phyloP scores from a whole-genome alignment of 2,113 vertebrate genomes.

The Urocynchramus pylzowi region DNA sequence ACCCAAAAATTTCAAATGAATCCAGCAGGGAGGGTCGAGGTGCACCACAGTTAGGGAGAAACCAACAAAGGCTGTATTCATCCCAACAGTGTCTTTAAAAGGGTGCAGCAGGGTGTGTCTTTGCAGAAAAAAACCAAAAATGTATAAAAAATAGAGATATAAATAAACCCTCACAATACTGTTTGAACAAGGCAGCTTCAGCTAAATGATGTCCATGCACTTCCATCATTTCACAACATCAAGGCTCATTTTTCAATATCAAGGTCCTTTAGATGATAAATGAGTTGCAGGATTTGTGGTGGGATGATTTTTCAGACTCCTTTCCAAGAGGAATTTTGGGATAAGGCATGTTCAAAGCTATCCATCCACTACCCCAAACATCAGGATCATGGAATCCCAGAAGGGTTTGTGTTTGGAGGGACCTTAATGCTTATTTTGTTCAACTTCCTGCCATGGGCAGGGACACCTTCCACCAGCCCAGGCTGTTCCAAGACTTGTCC shows the following conservation, averaged over 20 bases:
- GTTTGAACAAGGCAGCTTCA: background rate
- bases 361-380: background rate
- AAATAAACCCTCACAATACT: background rate
- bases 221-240: conserved; percentile 12
- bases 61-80: background rate
- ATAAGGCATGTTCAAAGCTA: background rate
- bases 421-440: background rate
- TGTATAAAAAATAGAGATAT: background rate
- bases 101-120: background rate
- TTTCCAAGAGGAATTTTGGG: background rate
- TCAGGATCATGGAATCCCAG: background rate
- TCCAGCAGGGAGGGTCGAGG: background rate
- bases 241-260: conserved; percentile 28
- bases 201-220: conserved; percentile 13
- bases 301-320: background rate
- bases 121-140: background rate
- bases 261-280: background rate
- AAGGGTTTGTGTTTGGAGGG: background rate
- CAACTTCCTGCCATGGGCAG: background rate
- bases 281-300: background rate
- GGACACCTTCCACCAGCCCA: background rate
- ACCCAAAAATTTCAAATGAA: background rate
- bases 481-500: background rate
- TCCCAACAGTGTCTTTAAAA: conserved; percentile 17
- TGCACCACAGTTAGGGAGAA: background rate